Evolutionary conservation across 2,888 invertebrate species (phyloP), one percentile per base, ranked within the genome.

Genomic region (Amphipoea lucens): DNA sequence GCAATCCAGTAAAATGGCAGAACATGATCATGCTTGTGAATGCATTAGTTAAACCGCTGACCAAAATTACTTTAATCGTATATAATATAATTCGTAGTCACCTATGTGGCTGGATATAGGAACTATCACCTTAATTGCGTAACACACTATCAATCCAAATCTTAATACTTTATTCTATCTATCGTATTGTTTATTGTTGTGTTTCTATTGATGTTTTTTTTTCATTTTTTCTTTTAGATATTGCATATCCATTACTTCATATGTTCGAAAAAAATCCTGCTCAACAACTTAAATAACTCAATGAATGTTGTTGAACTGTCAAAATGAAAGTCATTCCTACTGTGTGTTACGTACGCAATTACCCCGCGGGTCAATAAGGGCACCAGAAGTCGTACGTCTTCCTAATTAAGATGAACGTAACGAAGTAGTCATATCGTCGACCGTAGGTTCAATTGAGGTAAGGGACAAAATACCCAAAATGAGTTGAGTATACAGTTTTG

Each of bases 1-100:
- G 60, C 60, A 82, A 54, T 79, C 20, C 36, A 84, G 65, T 36
- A 51, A 51, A 70, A 79, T 76, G 17, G n/a, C 14, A 14, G 23
- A 48, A 65, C 5, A 78, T 65, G 60, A 36, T 48, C n/a, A 69
- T 78, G n/a, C 17, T 42, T 65, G 23, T 48, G 2, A 54, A 63
- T 71, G 14, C 45, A 54, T 40, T 48, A 20, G 23, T 20, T 14
- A n/a, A 78, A 51, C 40, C 51, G 20, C 17, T 17, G 20, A 6
- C 23, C 20, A 17, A 36, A 60, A 48, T 40, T 9, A 29, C 42
- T 78, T 57, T n/a, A 20, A 40, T 4, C 17, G 1, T 62, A 17
- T 36, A 0, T 36, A 2, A 36, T 36, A 36, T n/a, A 36, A 1
- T 11, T 23, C 12, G 9, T 48, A 20, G 48, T 29, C 20, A 69